Base-by-base conservation (phyloP, 2,888 invertebrate species). In the Trissolcus japonicus region DNA sequence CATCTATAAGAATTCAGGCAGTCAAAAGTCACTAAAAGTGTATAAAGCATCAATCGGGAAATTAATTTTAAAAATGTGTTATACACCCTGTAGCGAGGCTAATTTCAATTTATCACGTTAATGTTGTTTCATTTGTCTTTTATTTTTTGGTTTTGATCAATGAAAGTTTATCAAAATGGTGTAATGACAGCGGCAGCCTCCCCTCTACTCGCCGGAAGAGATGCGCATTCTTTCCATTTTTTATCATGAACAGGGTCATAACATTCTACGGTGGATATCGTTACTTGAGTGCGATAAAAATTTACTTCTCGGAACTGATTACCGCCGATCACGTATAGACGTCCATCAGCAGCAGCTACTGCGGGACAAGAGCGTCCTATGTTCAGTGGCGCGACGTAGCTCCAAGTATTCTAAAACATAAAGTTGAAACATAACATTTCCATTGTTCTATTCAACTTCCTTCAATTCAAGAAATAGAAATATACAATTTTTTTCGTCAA, bases 181-280 rank as follows among this genome's bases (percentile, higher is more conserved):
- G 87, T 93, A 85, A 96, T 94, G 69, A 95, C 94, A 78, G 95
- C 95, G 75, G 95, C 96, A 53, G 96, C 96, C 90, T 96, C 96
- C 63, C 96, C 95, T 79, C 97, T 92, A 82, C 95, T 94, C 86
- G 94, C 94, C 21, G 96, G 95, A 86, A 97, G 91, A 78, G 94
- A 92, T 54, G 95, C 94, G 80, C 95, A 94, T 83, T 94, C 91
- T 80, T 92, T 92, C 97, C 98, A 98, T 61, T 90, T 90, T 89
- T 94, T 93, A 13, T 91, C 92, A 67, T 93, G 66, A 51, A 51
- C 90, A 9, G 96, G 96, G 90, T 96, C 95, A 90, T 94, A 97
- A 82, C 94, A 92, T 90, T 97, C 96, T 13, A 96, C 95, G 61
- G 94, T 93, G 80, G 94, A 93, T 79, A 97, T 93, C 50, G 96